Base-by-base conservation (phyloP, 2,888 invertebrate species). In the Drosophila robusta region DNA sequence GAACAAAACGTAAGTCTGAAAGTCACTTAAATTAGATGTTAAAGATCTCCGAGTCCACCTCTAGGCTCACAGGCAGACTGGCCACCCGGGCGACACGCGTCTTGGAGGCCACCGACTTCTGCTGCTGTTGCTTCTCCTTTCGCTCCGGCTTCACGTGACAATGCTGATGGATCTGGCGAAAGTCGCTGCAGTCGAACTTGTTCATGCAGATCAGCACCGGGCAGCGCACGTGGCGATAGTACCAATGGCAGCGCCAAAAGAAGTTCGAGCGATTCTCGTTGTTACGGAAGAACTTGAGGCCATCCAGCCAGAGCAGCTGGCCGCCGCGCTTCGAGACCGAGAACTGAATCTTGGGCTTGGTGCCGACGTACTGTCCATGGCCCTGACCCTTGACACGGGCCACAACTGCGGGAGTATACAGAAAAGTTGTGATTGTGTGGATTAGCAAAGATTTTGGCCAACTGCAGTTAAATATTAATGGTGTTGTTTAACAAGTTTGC, bases 161-260 rank as follows among this genome's bases (percentile, higher is more conserved):
- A 51, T 92, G 92, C 46, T 91, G 89, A 75, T 92, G 92, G 14
- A 92, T 92, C 77, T 92, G 92, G 0, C 92, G 91, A 68, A 91
- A 92, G 62, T 92, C 92, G 34, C 72, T 90, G 7, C 84, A 78
- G 72, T 92, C 89, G 50, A 75, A 91, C 74, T 92, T 92, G 69
- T 91, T 92, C 92, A 92, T 92, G 68, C 91, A 92, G 51, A 92
- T 92, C 18, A 92, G 72, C 0, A 92, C 92, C 0, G 92, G 92
- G 61, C 92, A 92, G 34, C 91, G 89, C 12, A 90, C 90, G 24
- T 90, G 90, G 0, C 92, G 87, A 71, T 92, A 92, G 64, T 92
- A 92, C 90, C 92, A 91, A 63, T 92, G 92, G 34, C 92, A 92
- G 42, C 92, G 90, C 92, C 92, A 92, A 56, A 91, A 92, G 41